Evolutionary conservation across 2,113 vertebrate genomes (phyloP).

Genomic region (Columba livia): DNA sequence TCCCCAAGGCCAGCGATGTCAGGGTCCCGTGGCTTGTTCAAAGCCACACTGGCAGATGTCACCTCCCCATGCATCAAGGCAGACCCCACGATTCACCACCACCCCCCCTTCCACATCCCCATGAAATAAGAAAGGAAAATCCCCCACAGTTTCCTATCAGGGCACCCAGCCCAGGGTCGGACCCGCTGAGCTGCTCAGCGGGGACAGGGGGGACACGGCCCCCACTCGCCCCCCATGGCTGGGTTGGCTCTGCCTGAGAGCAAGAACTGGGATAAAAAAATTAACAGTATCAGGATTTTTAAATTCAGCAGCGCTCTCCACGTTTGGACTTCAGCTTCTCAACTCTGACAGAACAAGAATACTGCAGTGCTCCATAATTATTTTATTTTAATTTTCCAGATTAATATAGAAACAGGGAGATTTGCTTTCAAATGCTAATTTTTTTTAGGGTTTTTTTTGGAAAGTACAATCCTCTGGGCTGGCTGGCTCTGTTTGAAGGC

Average conservation of each 20-base stretch:
- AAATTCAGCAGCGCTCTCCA: not conserved
- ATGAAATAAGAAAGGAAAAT: accelerated
- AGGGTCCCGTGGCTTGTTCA: accelerated
- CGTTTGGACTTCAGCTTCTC: not conserved
- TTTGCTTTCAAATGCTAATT: constrained; percentile 40
- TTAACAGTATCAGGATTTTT: not conserved
- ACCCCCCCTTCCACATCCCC: not conserved
- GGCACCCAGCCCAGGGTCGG: not conserved
- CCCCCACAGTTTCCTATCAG: accelerated
- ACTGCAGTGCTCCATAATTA: not conserved
- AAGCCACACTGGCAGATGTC: not conserved
- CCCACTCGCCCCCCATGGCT: accelerated
- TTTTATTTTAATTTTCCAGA: not conserved
- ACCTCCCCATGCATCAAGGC: accelerated
- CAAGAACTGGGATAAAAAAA: not conserved
- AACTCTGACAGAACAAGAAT: not conserved
- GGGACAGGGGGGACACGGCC: not conserved
- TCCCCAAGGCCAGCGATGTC: not conserved
- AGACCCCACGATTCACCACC: not conserved
- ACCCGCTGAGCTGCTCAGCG: accelerated
- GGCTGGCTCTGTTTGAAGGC: not conserved
- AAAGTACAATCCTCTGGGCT: not conserved
- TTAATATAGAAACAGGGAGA: not conserved
- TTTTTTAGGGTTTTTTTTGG: not conserved
- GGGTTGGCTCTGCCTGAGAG: not conserved